A percentile compares a stretch with the other conserved stretches of the same genome.
These are phyloP conservation scores for Holothuria scabra DNA, from an alignment of 53 echinoderm and acorn worm species.

Conservation along the genomic window DNA sequence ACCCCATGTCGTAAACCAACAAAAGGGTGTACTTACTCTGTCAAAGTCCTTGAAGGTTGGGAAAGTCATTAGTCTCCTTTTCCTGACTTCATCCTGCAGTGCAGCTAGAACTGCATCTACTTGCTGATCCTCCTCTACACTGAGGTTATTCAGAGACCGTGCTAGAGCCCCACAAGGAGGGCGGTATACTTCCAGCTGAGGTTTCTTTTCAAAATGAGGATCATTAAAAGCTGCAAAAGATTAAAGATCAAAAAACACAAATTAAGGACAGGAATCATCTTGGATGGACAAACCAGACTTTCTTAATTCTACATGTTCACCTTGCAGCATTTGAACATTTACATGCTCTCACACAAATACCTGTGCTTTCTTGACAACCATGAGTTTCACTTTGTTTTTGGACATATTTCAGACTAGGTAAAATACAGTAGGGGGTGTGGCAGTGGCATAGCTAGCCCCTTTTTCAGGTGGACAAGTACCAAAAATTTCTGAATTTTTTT, in stretches of 20 bases:
- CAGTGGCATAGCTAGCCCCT: too few species aligned
- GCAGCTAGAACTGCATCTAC: slow-evolving; percentile 59
- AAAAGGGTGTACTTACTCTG: slow-evolving; percentile 75
- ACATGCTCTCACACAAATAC: too few species aligned
- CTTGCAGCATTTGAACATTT: too few species aligned
- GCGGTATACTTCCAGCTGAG: slow-evolving; percentile 79
- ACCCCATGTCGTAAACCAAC: too few species aligned
- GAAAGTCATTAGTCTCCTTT: slow-evolving; percentile 86
- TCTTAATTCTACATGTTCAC: not conserved
- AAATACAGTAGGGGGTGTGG: too few species aligned
- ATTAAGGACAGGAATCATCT: not conserved
- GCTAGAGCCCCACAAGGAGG: slow-evolving; percentile 89
- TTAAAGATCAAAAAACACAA: not conserved
- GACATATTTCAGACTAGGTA: too few species aligned
- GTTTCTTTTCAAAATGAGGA: slow-evolving; percentile 97
- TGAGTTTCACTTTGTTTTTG: too few species aligned
- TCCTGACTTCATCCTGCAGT: slow-evolving; percentile 77
- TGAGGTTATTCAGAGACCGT: slow-evolving; percentile 71
- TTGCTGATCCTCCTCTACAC: slow-evolving; percentile 60
- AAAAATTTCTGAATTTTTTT: too few species aligned
- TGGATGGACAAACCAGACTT: not conserved
- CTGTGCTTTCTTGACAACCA: too few species aligned
- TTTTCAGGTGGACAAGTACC: too few species aligned
- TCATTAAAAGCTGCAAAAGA: slow-evolving; percentile 86
- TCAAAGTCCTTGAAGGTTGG: slow-evolving; percentile 96